A percentile compares a stretch with the other conserved stretches of the same genome.
Evolutionary conservation across 2,113 vertebrate species (phyloP).

Genomic region (Corydoras sp.): DNA sequence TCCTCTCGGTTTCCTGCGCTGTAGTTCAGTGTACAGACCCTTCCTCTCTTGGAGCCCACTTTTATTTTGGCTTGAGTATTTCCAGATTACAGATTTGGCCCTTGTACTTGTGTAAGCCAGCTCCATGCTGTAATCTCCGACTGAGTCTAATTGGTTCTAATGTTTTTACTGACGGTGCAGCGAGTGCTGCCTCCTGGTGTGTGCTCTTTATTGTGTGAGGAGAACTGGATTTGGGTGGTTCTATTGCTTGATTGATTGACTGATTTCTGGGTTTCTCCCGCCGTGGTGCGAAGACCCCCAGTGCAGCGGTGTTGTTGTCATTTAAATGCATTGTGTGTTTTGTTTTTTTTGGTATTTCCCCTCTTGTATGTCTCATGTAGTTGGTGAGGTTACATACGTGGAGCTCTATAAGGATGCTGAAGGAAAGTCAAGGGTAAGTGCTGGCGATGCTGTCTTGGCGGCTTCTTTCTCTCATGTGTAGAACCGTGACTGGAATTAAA

Average conservation of each 20-base stretch:
- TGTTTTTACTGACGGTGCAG: too few relatives aligned
- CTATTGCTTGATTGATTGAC: slow-evolving; percentile 65
- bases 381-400: slow-evolving; percentile 99
- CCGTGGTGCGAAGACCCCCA: slow-evolving; percentile 87
- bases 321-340: slow-evolving; percentile 90
- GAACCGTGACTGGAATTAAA: slow-evolving; percentile 28
- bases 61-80: slow-evolving; percentile 25
- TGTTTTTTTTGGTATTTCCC: slow-evolving; percentile 99
- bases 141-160: slow-evolving; percentile 55
- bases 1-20: too few relatives aligned
- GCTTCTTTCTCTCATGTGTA: slow-evolving; percentile 82
- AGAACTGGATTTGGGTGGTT: slow-evolving; percentile 84
- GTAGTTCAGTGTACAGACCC: too few relatives aligned
- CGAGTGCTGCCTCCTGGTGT: slow-evolving; percentile 44
- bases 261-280: slow-evolving; percentile 91
- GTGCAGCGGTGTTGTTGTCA: slow-evolving; percentile 18
- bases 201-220: slow-evolving; percentile 82
- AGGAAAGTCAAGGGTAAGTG: slow-evolving; percentile 99
- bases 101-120: slow-evolving; percentile 52
- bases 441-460: slow-evolving; percentile 84
- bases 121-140: slow-evolving; percentile 21
- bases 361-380: slow-evolving; percentile 99
- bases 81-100: slow-evolving; percentile 41
- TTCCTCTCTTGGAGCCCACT: background rate
- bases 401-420: slow-evolving; percentile 99